These are phyloP conservation scores for Drosophila hawaiiensis DNA, from an alignment of 2,888 invertebrate species.

Conservation along the genomic window DNA sequence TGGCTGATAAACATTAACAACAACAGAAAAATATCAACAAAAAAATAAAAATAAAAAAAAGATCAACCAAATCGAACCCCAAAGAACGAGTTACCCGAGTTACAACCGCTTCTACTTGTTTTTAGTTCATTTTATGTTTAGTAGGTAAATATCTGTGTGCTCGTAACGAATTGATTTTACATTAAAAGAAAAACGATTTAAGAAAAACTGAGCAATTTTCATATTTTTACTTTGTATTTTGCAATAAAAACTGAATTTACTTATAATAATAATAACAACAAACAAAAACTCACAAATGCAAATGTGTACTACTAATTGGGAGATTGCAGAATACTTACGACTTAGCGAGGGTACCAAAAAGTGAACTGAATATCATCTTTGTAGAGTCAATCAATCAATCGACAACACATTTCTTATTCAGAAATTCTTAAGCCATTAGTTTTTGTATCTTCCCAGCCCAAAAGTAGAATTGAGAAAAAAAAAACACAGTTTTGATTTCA, in stretches of 20 bases:
- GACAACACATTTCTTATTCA: neutral
- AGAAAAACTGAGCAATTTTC: constrained; percentile 73
- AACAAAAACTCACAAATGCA: constrained; percentile 12
- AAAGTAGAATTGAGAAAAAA: constrained; percentile 14
- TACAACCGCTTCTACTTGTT: constrained; percentile 78
- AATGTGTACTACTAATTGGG: constrained; percentile 35
- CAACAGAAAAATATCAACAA: constrained; percentile 1
- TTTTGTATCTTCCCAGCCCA: neutral
- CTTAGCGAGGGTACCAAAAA: neutral
- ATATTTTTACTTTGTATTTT: constrained; percentile 80
- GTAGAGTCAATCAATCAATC: neutral
- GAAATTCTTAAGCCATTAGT: neutral
- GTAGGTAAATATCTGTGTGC: constrained; percentile 81
- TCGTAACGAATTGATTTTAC: constrained; percentile 75
- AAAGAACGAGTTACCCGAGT: constrained; percentile 66
- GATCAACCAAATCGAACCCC: constrained; percentile 48
- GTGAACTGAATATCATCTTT: neutral
- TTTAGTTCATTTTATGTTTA: constrained; percentile 80
- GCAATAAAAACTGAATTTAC: constrained; percentile 73
- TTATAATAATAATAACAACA: constrained; percentile 52
- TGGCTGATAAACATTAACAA: constrained; percentile 51
- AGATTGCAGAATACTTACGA: neutral
- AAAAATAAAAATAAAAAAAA: constrained; percentile 17
- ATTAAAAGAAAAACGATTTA: constrained; percentile 69
- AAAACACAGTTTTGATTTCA: constrained; percentile 15